Conservation (phyloP, 35 echinoderm and acorn worm genomes). For the Diadema setosum region DNA sequence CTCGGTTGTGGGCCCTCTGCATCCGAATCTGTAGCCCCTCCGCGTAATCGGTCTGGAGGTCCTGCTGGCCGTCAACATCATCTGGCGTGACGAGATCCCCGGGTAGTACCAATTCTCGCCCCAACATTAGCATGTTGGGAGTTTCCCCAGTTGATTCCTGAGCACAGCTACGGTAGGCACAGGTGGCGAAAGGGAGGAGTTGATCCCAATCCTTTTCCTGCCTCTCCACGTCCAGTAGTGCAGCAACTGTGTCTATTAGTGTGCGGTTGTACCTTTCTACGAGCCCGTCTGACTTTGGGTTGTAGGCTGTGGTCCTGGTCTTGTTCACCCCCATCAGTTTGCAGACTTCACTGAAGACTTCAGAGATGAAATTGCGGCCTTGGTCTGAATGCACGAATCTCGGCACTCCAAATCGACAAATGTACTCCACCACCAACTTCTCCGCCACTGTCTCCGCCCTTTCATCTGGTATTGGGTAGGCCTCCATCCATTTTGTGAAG, state of each 20-base stretch:
- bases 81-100: neutral
- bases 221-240: neutral
- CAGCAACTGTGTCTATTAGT: neutral
- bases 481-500: slow-evolving; percentile 48
- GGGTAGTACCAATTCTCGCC: slow-evolving; percentile 13
- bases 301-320: slow-evolving; percentile 46
- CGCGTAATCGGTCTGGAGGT: neutral
- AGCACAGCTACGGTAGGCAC: slow-evolving; percentile 18
- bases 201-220: slow-evolving; percentile 60
- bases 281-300: slow-evolving; percentile 45
- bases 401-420: slow-evolving; percentile 46
- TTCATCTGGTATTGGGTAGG: slow-evolving; percentile 28
- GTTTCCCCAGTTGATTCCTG: slow-evolving; percentile 56
- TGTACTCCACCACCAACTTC: slow-evolving; percentile 19
- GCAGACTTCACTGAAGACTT: slow-evolving; percentile 29
- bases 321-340: slow-evolving; percentile 41
- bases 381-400: slow-evolving; percentile 16
- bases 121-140: slow-evolving; percentile 66
- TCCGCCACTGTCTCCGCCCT: slow-evolving; percentile 41
- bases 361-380: slow-evolving; percentile 62
- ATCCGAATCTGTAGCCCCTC: neutral
- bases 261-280: slow-evolving; percentile 61
- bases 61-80: neutral
- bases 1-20: neutral
- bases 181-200: slow-evolving; percentile 26